Evolutionary conservation across 2,888 invertebrate genomes (phyloP).

Genomic region (Fragum whitleyi): DNA sequence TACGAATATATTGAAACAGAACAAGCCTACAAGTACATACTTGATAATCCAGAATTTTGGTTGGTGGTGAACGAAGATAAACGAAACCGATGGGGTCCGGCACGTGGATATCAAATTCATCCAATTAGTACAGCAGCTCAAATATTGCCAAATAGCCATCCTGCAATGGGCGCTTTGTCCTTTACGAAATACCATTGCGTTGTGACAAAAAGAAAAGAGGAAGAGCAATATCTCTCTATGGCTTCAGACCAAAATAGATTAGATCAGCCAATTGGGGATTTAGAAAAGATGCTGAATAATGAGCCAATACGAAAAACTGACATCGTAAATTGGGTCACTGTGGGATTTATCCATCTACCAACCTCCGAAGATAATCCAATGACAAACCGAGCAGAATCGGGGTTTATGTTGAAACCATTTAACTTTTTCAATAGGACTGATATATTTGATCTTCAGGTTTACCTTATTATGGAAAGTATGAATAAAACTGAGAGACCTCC

Average conservation of each 20-base stretch:
- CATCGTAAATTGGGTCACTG: conserved; percentile 70
- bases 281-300: conserved; percentile 63
- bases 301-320: conserved; percentile 68
- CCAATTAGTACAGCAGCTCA: conserved; percentile 65
- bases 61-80: conserved; percentile 66
- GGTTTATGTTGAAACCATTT: conserved; percentile 70
- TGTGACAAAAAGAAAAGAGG: conserved; percentile 68
- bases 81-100: conserved; percentile 67
- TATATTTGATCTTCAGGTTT: conserved; percentile 66
- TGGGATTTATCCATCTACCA: conserved; percentile 72
- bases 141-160: conserved; percentile 62
- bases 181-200: conserved; percentile 70
- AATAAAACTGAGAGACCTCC: conserved; percentile 48
- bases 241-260: conserved; percentile 59
- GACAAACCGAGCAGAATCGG: conserved; percentile 67
- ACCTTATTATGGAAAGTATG: conserved; percentile 41
- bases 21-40: conserved; percentile 56
- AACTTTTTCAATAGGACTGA: conserved; percentile 72
- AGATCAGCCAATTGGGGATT: conserved; percentile 57
- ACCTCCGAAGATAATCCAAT: conserved; percentile 71
- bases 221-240: conserved; percentile 61
- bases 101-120: conserved; percentile 67
- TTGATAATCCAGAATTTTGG: conserved; percentile 67
- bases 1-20: conserved; percentile 65
- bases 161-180: conserved; percentile 61